A percentile compares a stretch with the other conserved stretches of the same genome.
Conservation (phyloP, 2,888 invertebrate species). For the Noctua comes region DNA sequence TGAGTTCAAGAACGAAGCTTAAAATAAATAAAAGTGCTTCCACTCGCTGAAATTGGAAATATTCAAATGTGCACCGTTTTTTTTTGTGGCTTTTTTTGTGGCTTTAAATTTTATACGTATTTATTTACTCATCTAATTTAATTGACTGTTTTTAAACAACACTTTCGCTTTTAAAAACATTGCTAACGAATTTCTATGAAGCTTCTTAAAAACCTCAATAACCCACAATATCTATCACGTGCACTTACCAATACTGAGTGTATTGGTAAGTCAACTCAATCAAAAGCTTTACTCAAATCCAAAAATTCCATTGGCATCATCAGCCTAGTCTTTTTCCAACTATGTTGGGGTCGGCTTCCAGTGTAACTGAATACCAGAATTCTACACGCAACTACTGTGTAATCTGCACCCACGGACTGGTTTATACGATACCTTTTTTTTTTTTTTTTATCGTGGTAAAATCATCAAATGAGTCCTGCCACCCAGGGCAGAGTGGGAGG, state of each 20-base stretch:
- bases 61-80: neutral
- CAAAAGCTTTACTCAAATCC: constrained; percentile 25
- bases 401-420: neutral
- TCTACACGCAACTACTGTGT: neutral
- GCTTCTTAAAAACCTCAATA: neutral
- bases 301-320: neutral
- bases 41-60: neutral
- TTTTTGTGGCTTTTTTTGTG: no score
- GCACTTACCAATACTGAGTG: neutral
- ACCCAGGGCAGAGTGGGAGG: no score
- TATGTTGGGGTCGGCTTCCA: neutral
- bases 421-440: neutral
- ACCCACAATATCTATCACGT: neutral
- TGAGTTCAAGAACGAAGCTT: neutral
- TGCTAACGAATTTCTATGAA: neutral
- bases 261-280: constrained; percentile 6
- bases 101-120: neutral
- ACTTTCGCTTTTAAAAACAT: neutral
- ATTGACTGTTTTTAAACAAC: neutral
- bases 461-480: no score
- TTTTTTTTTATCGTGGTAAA: no score
- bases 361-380: neutral
- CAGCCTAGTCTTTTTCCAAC: neutral
- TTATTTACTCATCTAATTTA: neutral
- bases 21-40: constrained; percentile 1